phyloP scores from a whole-genome alignment of 2,888 invertebrate genomes.

The Hypomecis atomaria region DNA sequence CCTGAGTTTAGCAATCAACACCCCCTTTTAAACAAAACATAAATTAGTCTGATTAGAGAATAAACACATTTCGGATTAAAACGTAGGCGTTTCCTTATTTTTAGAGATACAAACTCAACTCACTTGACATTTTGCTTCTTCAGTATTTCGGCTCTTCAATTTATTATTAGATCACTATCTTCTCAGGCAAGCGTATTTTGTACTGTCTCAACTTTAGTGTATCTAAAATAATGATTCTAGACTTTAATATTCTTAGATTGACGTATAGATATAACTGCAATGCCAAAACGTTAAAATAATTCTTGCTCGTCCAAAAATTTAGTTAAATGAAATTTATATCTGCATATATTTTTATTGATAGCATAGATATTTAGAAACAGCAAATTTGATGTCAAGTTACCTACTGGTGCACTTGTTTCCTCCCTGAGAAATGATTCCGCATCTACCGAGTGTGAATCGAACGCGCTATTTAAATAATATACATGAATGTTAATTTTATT shows the following conservation, averaged over 20 bases:
- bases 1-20: slow-evolving; percentile 29
- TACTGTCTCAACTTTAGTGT: neutral
- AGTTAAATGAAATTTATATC: too few species aligned
- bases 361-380: too few species aligned
- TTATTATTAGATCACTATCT: slow-evolving; percentile 16
- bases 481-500: too few species aligned
- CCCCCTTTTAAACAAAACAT: slow-evolving; percentile 31
- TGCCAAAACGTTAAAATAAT: neutral
- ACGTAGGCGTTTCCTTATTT: slow-evolving; percentile 31
- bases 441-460: too few species aligned
- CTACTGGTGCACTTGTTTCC: too few species aligned
- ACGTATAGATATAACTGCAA: neutral
- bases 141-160: slow-evolving; percentile 20
- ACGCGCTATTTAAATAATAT: too few species aligned
- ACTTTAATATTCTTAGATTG: neutral
- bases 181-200: neutral
- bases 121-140: slow-evolving; percentile 33
- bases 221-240: neutral
- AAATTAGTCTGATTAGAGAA: slow-evolving; percentile 37
- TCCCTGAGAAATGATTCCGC: too few species aligned
- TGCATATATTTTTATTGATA: too few species aligned
- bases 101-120: slow-evolving; percentile 19
- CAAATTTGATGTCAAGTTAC: too few species aligned
- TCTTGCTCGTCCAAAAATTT: neutral
- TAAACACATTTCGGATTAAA: slow-evolving; percentile 32